Percentiles rank a stretch among this genome's conserved stretches.
Evolutionary conservation across 64 coral and sea anemone genomes (phyloP).

Genomic region (Trachythela sp.): DNA sequence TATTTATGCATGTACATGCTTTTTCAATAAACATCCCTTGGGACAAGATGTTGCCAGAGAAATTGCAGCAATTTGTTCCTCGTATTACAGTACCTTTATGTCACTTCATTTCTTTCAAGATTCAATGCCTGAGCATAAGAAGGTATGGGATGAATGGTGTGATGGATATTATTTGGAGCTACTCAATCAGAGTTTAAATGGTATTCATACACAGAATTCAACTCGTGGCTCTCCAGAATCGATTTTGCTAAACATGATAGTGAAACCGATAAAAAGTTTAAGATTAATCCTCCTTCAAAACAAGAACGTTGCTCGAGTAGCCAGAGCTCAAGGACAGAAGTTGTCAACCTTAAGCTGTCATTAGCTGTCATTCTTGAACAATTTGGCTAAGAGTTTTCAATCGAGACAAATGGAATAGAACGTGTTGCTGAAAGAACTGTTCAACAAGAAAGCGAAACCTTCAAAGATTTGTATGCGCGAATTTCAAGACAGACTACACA

Average conservation of each 20-base stretch:
- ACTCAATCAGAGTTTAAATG: not conserved
- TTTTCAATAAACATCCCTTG: too few relatives aligned
- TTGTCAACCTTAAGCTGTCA: not conserved
- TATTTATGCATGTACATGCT: too few relatives aligned
- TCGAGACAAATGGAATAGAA: not conserved
- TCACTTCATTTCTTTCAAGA: not conserved
- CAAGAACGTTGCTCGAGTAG: not conserved
- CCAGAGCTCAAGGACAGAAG: not conserved
- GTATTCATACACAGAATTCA: not conserved
- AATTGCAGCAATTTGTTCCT: not conserved
- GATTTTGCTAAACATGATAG: not conserved
- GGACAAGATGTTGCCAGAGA: not conserved
- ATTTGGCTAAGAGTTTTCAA: not conserved
- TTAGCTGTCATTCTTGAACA: not conserved
- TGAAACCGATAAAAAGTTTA: not conserved
- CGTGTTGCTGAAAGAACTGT: not conserved
- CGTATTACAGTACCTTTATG: not conserved
- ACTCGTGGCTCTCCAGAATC: not conserved
- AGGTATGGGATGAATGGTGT: not conserved
- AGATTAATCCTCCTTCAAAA: not conserved
- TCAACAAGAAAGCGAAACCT: not conserved
- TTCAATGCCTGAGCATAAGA: not conserved
- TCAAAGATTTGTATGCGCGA: not conserved
- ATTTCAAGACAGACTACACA: not conserved
- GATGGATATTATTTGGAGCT: slow-evolving; percentile 2